Evolutionary conservation across 2,113 vertebrate species (phyloP), one percentile per base, ranked within the genome.

Genomic region (Myxocyprinus asiaticus): DNA sequence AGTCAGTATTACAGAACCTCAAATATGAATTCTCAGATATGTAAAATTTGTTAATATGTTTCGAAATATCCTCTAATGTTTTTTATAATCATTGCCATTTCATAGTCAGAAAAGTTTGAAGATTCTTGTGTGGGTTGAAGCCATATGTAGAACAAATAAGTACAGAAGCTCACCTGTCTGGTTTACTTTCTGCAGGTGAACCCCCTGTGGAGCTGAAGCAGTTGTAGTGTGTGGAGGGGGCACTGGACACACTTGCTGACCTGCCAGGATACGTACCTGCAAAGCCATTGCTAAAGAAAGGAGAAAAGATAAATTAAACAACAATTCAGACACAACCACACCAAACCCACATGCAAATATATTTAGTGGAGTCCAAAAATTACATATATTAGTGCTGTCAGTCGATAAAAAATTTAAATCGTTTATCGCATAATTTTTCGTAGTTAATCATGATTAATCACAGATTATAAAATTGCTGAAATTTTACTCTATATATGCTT

Each of bases 101-200:
- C 22, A 69, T n/a, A 14, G 4, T 17, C 15, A 14, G 5, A 78
- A 63, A 61, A 7, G 4, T 1, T 43, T 51, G 62, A 59, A 8
- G 9, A 63, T 12, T 56, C 9, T 15, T 76, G 14, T 55, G 8
- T 6, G 22, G 5, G n/a, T 14, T 7, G 22, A 55, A 68, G 33
- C 61, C 71, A 65, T 76, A 55, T 65, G 14, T 5, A 45, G 74
- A 58, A 51, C 4, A 73, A 67, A 68, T 11, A 22, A 6, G 10
- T 7, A 42, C 15, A 64, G 14, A 5, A 8, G 22, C 10, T 61
- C 65, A 98, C 96, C 95, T 95, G 84, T 96, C 95, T 10, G 88
- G 47, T 85, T 93, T 94, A 86, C 88, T 76, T 53, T 98, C 96
- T 8, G 93, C 88, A 14, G 91, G 79, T 0, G 91, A 85, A 4